phyloP scores from a whole-genome alignment of 2,888 invertebrate species.

The Cheilosia scutellata region DNA sequence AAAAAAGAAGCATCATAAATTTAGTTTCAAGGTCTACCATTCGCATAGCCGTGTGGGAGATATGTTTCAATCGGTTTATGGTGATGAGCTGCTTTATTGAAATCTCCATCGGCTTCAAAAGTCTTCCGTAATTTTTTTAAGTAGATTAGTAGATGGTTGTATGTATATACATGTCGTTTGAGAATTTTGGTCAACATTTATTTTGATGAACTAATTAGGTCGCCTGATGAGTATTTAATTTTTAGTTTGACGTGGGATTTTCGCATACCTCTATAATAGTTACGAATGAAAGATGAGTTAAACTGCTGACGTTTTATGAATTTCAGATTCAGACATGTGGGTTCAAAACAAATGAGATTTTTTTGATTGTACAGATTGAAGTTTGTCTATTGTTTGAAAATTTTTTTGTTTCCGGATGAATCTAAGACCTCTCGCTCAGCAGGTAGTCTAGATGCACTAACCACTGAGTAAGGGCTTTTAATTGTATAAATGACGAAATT shows the following conservation, averaged over 20 bases:
- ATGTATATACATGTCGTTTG: background rate
- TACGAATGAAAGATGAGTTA: background rate
- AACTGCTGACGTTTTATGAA: too few relatives aligned
- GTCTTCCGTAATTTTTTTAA: slow-evolving; percentile 2
- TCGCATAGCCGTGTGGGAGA: slow-evolving; percentile 30
- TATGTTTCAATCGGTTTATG: slow-evolving; percentile 10
- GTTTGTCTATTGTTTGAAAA: too few relatives aligned
- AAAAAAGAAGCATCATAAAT: background rate
- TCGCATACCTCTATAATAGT: background rate
- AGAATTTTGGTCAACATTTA: background rate
- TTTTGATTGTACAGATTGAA: too few relatives aligned
- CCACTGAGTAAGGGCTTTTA: too few relatives aligned
- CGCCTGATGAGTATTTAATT: slow-evolving; percentile 23
- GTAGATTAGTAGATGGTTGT: background rate
- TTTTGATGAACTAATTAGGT: slow-evolving; percentile 15
- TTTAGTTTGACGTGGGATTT: background rate
- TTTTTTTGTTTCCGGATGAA: too few relatives aligned
- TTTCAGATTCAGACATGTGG: too few relatives aligned
- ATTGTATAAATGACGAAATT: too few relatives aligned
- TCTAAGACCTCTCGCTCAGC: too few relatives aligned
- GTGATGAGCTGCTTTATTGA: background rate
- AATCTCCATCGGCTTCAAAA: background rate
- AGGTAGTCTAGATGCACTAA: too few relatives aligned
- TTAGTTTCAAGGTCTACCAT: background rate
- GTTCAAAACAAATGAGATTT: too few relatives aligned